Evolutionary conservation across 23 tunicate genomes (phyloP), one percentile per base, ranked within the genome.

Genomic region (Trididemnum miniatum): DNA sequence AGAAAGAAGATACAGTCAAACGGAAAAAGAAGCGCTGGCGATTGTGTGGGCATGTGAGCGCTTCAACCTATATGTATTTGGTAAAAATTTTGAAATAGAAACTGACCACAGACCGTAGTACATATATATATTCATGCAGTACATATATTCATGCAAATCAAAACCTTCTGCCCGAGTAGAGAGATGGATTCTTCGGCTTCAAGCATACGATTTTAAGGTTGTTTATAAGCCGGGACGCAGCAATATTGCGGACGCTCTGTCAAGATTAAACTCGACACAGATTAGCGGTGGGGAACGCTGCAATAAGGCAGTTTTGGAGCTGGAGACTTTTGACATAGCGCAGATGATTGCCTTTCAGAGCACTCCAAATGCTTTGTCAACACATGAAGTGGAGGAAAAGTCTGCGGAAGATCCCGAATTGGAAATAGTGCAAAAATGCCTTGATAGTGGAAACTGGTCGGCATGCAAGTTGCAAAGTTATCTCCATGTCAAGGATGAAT

Each of bases 241-340:
- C 51, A 80, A 80, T 71, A 80, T 80, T 80, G 82, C 77, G 4
- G 80, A 75, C 38, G 80, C 62, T 23, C 38, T 75, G 28, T 75
- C 80, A 37, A 75, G 80, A 34, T 75, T 75, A 28, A 75, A 75
- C 28, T 18, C 29, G 4, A 39, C 29, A 62, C n/a, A n/a, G n/a
- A n/a, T n/a, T n/a, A n/a, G n/a, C n/a, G n/a, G n/a, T n/a, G n/a
- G n/a, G n/a, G n/a, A n/a, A n/a, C n/a, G n/a, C n/a, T n/a, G n/a
- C n/a, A n/a, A 20, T 51, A 20, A 20, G 59, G n/a, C n/a, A n/a
- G n/a, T n/a, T n/a, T n/a, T n/a, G n/a, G n/a, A n/a, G n/a, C n/a
- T n/a, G 26, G 38, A 32, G 20, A 33, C 76, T 5, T 27, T 12
- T 5, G 37, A 32, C 31, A 9, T 32, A 5, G 37, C 26, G n/a